phyloP scores from a whole-genome alignment of 1,140 invertebrate genomes.

The Papilio dardanus region DNA sequence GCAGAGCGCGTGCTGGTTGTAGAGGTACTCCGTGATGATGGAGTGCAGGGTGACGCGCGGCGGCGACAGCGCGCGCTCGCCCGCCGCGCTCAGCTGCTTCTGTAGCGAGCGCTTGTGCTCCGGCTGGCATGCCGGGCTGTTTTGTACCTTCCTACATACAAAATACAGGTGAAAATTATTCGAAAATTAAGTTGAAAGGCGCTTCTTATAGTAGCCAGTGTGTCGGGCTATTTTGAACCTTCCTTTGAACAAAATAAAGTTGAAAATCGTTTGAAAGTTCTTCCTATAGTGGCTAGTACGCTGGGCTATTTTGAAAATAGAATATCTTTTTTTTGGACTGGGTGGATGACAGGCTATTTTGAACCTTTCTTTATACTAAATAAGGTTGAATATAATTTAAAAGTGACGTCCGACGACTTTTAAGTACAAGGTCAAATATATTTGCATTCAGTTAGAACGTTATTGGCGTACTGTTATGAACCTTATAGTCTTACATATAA shows the following conservation, averaged over 20 bases:
- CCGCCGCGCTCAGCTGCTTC: slow-evolving; percentile 83
- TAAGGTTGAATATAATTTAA: slow-evolving; percentile 2
- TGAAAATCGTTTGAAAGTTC: background rate
- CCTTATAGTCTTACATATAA: too few species aligned
- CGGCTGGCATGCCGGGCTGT: slow-evolving; percentile 34
- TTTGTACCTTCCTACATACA: slow-evolving; percentile 56
- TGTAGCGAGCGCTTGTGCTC: slow-evolving; percentile 84
- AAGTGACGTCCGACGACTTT: too few species aligned
- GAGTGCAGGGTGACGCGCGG: slow-evolving; percentile 90
- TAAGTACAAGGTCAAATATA: too few species aligned
- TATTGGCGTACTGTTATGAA: too few species aligned
- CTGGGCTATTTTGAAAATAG: too few species aligned
- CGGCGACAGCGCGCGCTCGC: slow-evolving; percentile 44
- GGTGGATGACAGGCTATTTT: too few species aligned
- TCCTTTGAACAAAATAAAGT: slow-evolving; percentile 43
- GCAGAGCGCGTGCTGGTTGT: slow-evolving; percentile 97
- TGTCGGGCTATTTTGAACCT: too few species aligned
- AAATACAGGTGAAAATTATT: slow-evolving; percentile 9
- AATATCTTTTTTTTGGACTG: too few species aligned
- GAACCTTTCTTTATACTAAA: slow-evolving; percentile 51
- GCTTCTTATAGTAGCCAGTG: background rate
- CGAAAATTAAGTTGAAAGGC: too few species aligned
- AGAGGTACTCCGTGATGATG: slow-evolving; percentile 97
- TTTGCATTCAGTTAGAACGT: too few species aligned
- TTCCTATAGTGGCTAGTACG: background rate